Base-by-base conservation (phyloP, 2,888 invertebrate species). In the Pseudococcus viburni region DNA sequence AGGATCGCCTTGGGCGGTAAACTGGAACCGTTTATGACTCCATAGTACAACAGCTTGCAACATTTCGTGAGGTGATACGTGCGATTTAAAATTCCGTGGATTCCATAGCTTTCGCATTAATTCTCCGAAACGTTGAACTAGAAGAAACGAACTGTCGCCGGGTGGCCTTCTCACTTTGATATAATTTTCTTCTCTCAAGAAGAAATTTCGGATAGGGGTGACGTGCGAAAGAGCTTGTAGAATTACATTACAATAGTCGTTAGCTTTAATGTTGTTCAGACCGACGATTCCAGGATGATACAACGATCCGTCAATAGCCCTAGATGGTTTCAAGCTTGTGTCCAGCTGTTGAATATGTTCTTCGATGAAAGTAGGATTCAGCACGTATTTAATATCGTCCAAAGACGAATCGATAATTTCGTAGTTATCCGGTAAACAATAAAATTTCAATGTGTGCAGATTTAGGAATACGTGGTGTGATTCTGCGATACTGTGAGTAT, bases 41-140 rank as follows among this genome's bases (percentile, higher is more conserved):
- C 98, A 98, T 89, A 99, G 93, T 5, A 99, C 98, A 39, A 99
- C 97, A 84, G 99, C 98, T 91, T 99, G 99, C 39, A 99, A 93
- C 99, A 99, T 99, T 93, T 99, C 99, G 91, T 99, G 99, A 0
- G 99, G 99, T 26, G 98, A 99, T 0, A 99, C 99, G 91, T 99
- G 99, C 0, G 99, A 97, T 92, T 99, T 99, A 91, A 99, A 99
- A 91, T 99, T 99, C 68, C 98, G 93, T 0, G 99, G 99, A 92
- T 99, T 99, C 99, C 99, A 99, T 90, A 99, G 93, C 92, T 99
- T 99, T 22, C 99, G 93, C 92, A 99, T 94, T 46, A 99, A 93
- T 91, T 99, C 99, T 0, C 99, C 99, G 92, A 98, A 99, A 68
- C 96, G 91, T 91, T 97, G 97, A 0, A 98, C 98, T 84, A 99